A percentile compares a stretch with the other conserved stretches of the same genome.
Evolutionary conservation across 2,113 vertebrate genomes (phyloP).

Genomic region (Melanocharis versteri): DNA sequence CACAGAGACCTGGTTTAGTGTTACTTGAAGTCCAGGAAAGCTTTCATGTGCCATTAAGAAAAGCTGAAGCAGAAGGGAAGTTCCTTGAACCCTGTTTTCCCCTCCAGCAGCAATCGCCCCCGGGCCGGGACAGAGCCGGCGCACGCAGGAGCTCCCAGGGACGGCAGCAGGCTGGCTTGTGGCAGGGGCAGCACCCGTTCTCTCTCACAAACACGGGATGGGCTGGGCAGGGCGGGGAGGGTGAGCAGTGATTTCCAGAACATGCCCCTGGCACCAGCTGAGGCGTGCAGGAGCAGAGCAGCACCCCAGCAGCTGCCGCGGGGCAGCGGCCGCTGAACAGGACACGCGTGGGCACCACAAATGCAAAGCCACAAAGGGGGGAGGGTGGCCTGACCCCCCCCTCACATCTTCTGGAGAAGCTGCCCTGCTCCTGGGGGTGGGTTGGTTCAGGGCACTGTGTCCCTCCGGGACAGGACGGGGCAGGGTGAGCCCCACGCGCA

Average conservation of each 20-base stretch:
- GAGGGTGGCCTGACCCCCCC: background rate
- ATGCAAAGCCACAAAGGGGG: background rate
- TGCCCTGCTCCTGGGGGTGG: background rate
- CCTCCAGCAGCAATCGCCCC: background rate
- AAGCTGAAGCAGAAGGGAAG: background rate
- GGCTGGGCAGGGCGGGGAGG: background rate
- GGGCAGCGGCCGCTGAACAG: background rate
- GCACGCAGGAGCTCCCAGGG: background rate
- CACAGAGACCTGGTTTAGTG: background rate
- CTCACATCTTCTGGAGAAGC: background rate
- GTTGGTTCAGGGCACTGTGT: background rate
- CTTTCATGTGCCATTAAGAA: background rate
- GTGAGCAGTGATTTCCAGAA: background rate
- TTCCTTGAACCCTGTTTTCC: background rate
- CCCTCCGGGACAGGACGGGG: background rate
- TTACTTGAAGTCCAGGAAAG: background rate
- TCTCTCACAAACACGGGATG: background rate
- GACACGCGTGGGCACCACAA: fast-evolving
- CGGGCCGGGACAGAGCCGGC: background rate
- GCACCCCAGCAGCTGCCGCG: fast-evolving
- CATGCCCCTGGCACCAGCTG: fast-evolving
- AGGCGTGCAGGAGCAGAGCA: background rate
- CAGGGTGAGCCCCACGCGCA: fast-evolving
- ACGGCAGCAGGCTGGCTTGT: fast-evolving
- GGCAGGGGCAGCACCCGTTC: background rate